A percentile compares a stretch with the other conserved stretches of the same genome.
Evolutionary conservation across 1,140 invertebrate genomes (phyloP).

Genomic region (Episyrphus balteatus): DNA sequence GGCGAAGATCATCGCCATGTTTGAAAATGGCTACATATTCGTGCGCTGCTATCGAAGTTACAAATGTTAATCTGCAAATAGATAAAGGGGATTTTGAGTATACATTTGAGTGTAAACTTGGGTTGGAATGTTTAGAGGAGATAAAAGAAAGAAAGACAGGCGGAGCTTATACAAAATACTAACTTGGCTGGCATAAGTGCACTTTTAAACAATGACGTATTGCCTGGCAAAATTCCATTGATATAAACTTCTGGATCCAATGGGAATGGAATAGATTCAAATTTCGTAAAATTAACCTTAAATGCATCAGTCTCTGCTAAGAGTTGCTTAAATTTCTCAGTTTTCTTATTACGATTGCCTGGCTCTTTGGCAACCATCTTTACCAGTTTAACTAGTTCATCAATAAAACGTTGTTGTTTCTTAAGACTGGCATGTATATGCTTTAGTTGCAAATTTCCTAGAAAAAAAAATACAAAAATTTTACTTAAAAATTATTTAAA

Average conservation of each 20-base stretch:
- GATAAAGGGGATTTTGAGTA: background rate
- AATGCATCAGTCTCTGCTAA: conserved; percentile 69
- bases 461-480: conserved; percentile 9
- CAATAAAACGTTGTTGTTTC: conserved; percentile 82
- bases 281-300: conserved; percentile 82
- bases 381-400: conserved; percentile 81
- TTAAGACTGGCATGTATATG: conserved; percentile 59
- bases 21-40: conserved; percentile 98
- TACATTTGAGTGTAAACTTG: too few relatives aligned
- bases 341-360: conserved; percentile 85
- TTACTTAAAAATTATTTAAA: conserved; percentile 10
- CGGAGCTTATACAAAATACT: conserved; percentile 1
- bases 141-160: background rate
- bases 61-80: conserved; percentile 59
- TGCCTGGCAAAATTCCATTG: conserved; percentile 78
- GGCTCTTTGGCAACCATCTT: conserved; percentile 84
- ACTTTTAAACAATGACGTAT: conserved; percentile 91
- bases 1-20: conserved; percentile 95
- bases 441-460: conserved; percentile 39
- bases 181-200: conserved; percentile 91
- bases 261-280: conserved; percentile 88
- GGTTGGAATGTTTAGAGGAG: background rate
- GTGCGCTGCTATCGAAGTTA: conserved; percentile 55
- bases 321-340: conserved; percentile 73
- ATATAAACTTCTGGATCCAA: conserved; percentile 86